Evolutionary conservation across 2,797 vertebrate genomes (phyloP), one percentile per base, ranked within the genome.

Genomic region (Acanthiza pusilla): DNA sequence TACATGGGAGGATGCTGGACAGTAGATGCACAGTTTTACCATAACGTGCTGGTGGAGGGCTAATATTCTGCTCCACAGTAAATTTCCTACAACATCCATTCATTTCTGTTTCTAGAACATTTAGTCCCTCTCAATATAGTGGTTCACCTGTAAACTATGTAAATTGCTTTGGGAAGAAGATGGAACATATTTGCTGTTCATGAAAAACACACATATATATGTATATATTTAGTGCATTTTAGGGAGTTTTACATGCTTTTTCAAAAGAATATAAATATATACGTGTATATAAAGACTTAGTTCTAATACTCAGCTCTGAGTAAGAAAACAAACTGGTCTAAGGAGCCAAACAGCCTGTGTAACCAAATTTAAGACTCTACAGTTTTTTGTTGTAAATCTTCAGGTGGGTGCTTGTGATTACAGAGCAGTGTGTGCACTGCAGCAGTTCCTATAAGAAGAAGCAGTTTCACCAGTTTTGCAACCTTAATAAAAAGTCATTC

Each of bases 401-500:
- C 80, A 90, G 85, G 36, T 80, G 65, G 68, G 57, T 45, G 60
- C 88, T 95, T 22, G n/a, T 93, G 81, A 86, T 93, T 78, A 66
- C 50, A 57, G 14, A 47, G 81, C 22, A 70, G 45, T 57, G 72
- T 93, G 63, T 62, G 55, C 25, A 80, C 60, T 78, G 73, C 68
- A 89, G 36, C 21, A 73, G 43, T n/a, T 91, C 82, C 60, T 91
- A 79, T 91, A 94, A 80, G 43, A 73, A 96, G 68, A 83, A 95
- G 94, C 32, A 58, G 70, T 93, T 96, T 94, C 74, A 77, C 72
- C 58, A 62, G 88, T 76, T 95, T 94, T 84, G 54, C 81, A 96
- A 86, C 76, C 80, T 93, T 76, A 92, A 93, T 22, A 82, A 73
- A 81, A 91, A 78, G n/a, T 26, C 34, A 54, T 74, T 91, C 50